A percentile compares a stretch with the other conserved stretches of the same genome.
These are phyloP conservation scores for Scaptomyza polygonia DNA, from an alignment of 2,888 invertebrate genomes.

Conservation along the genomic window DNA sequence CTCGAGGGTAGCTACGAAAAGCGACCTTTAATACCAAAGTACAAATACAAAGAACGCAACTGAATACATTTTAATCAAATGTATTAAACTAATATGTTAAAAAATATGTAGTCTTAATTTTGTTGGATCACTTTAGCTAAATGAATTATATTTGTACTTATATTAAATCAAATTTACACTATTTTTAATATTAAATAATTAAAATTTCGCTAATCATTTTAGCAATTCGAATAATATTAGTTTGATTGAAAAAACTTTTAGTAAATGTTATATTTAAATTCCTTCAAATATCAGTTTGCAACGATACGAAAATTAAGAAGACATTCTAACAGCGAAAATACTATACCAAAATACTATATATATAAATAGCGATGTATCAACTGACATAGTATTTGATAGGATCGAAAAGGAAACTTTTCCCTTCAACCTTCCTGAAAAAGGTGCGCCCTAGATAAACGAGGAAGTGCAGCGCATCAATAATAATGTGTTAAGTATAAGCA, in stretches of 20 bases:
- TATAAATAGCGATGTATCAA: too few species aligned
- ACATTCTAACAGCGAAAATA: too few species aligned
- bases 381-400: too few species aligned
- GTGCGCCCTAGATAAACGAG: too few species aligned
- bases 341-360: too few species aligned
- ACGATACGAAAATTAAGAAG: too few species aligned
- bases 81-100: background rate
- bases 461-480: conserved; percentile 6
- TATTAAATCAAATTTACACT: background rate
- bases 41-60: conserved; percentile 34
- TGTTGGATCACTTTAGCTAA: conserved; percentile 1
- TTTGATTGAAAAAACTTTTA: too few species aligned
- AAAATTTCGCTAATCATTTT: background rate
- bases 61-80: conserved; percentile 8
- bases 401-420: too few species aligned
- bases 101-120: conserved; percentile 1
- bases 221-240: background rate
- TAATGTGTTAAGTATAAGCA: background rate
- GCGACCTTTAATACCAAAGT: conserved; percentile 52
- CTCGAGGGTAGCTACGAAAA: conserved; percentile 47
- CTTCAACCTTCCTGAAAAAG: too few species aligned
- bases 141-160: background rate
- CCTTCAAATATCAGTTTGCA: too few species aligned
- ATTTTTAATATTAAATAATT: background rate
- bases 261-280: too few species aligned